Evolutionary conservation across 2,113 vertebrate genomes (phyloP).

Genomic region (Petrocephalus microphthalmus): DNA sequence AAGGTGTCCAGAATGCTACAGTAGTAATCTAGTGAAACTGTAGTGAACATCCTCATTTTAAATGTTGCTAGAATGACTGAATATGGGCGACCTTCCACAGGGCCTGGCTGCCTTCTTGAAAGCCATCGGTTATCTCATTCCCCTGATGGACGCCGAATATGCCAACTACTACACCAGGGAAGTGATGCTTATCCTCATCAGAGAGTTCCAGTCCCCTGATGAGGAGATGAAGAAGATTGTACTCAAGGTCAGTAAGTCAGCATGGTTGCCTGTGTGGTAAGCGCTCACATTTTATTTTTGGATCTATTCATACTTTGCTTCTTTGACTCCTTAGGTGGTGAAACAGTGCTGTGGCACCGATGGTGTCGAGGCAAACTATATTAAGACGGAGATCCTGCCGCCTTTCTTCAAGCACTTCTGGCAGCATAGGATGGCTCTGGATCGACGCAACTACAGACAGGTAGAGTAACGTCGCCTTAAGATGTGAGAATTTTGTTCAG

Average conservation of each 20-base stretch:
- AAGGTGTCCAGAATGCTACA: background rate
- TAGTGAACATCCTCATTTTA: background rate
- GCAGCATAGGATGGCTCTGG: constrained; percentile 98
- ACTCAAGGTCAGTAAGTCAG: constrained; percentile 69
- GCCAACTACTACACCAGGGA: constrained; percentile 98
- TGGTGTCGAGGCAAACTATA: constrained; percentile 98
- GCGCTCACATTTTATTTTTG: background rate
- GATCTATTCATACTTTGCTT: background rate
- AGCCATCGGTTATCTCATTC: constrained; percentile 96
- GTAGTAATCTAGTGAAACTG: background rate
- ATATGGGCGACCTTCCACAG: constrained; percentile 46
- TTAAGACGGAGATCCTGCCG: constrained; percentile 96
- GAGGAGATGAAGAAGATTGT: constrained; percentile 99
- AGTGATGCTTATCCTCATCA: constrained; percentile 97
- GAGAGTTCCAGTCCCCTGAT: constrained; percentile 98
- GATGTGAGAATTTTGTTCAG: background rate
- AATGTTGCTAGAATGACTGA: background rate
- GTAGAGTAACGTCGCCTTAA: constrained; percentile 48
- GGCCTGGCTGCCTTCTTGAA: constrained; percentile 97
- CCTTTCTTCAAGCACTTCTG: constrained; percentile 99
- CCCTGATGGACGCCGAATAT: constrained; percentile 96
- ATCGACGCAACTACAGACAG: constrained; percentile 98
- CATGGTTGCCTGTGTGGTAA: background rate
- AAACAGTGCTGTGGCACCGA: constrained; percentile 98
- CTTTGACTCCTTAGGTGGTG: constrained; percentile 70